These are phyloP conservation scores for Empis livida DNA, from an alignment of 2,888 invertebrate species.

Conservation along the genomic window DNA sequence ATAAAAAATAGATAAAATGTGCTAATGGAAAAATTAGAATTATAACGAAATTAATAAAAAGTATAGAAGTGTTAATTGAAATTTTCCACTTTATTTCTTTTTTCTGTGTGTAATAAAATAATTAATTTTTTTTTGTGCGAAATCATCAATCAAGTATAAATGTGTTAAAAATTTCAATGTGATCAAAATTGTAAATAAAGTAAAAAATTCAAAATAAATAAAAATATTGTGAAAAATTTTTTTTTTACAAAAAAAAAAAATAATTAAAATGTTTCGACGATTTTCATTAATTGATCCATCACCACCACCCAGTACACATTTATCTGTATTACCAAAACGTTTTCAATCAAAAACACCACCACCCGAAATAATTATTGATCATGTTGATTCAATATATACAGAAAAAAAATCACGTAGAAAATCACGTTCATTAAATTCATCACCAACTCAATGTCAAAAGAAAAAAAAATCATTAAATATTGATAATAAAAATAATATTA, in stretches of 20 bases:
- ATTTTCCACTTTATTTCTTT: no score
- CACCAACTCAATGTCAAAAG: constrained; percentile 20
- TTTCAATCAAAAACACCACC: constrained; percentile 10
- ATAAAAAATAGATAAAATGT: no score
- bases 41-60: no score
- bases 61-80: no score
- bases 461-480: constrained; percentile 20
- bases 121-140: no score
- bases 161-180: not conserved
- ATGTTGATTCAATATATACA: constrained; percentile 10
- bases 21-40: no score
- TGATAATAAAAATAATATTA: no score
- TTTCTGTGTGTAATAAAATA: no score
- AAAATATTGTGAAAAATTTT: not conserved
- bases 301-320: constrained; percentile 18
- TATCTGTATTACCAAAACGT: constrained; percentile 23
- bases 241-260: constrained; percentile 1
- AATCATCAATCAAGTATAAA: no score
- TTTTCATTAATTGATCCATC: constrained; percentile 32
- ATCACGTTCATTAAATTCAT: constrained; percentile 31
- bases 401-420: constrained; percentile 15
- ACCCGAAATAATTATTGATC: constrained; percentile 16
- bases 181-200: not conserved
- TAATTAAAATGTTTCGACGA: constrained; percentile 28
- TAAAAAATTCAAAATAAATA: not conserved